phyloP scores from a whole-genome alignment of 2,888 invertebrate species.

The Cephalotes varians region DNA sequence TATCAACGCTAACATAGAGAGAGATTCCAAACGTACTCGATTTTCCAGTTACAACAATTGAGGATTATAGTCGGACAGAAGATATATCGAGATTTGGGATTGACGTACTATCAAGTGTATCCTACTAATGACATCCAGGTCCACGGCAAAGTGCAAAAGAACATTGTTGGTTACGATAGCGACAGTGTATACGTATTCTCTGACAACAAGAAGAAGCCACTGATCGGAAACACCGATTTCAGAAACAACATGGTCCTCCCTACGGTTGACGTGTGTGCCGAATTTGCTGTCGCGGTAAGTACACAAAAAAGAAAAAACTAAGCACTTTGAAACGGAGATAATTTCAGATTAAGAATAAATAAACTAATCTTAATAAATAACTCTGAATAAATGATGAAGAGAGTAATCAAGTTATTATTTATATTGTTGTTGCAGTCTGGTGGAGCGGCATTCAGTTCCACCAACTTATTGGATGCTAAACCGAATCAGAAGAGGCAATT shows the following conservation, averaged over 20 bases:
- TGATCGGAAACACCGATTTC: conserved; percentile 87
- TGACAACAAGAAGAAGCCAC: conserved; percentile 89
- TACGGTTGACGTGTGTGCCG: conserved; percentile 89
- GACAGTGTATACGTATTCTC: conserved; percentile 89
- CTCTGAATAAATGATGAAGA: background rate
- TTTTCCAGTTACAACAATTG: conserved; percentile 82
- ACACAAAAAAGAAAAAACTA: conserved; percentile 4
- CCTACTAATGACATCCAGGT: conserved; percentile 87
- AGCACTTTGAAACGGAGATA: background rate
- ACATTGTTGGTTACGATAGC: conserved; percentile 88
- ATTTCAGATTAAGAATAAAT: conserved; percentile 21
- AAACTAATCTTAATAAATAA: background rate
- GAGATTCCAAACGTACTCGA: background rate
- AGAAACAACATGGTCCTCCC: conserved; percentile 87
- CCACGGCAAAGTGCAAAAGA: conserved; percentile 87
- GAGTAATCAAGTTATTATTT: background rate
- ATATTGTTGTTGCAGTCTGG: conserved; percentile 86
- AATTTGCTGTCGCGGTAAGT: conserved; percentile 89
- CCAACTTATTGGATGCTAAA: conserved; percentile 87
- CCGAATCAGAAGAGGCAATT: conserved; percentile 88
- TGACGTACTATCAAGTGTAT: conserved; percentile 89
- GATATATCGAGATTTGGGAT: conserved; percentile 87
- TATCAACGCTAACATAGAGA: background rate
- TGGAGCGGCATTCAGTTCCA: conserved; percentile 89
- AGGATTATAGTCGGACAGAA: conserved; percentile 80